Evolutionary conservation across 2,113 vertebrate genomes (phyloP).

Genomic region (Peromyscus leucopus): DNA sequence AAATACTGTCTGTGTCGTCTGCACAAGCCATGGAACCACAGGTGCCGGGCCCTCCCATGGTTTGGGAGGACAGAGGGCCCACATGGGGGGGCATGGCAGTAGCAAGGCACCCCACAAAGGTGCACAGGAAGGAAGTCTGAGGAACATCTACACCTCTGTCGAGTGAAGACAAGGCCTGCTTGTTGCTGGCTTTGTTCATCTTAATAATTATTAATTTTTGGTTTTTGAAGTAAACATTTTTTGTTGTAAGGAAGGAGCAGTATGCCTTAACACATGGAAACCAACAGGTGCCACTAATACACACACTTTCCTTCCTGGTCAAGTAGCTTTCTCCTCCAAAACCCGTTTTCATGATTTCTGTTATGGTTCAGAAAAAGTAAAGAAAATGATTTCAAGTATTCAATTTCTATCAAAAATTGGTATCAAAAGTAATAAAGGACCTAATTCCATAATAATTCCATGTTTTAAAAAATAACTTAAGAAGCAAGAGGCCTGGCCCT

Average conservation of each 20-base stretch:
- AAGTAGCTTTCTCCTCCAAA: conserved; percentile 29
- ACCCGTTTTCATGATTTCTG: conserved; percentile 57
- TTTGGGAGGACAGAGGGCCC: background rate
- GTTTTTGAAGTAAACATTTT: conserved; percentile 61
- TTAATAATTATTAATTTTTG: conserved; percentile 42
- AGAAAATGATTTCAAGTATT: conserved; percentile 82
- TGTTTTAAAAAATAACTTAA: conserved; percentile 87
- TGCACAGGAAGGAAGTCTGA: background rate
- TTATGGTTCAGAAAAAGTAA: conserved; percentile 70
- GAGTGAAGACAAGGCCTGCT: conserved; percentile 14
- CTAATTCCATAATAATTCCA: conserved; percentile 76
- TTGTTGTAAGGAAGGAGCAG: background rate
- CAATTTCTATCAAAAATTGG: conserved; percentile 79
- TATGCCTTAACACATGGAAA: background rate
- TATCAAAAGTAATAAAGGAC: conserved; percentile 84
- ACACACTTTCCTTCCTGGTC: background rate
- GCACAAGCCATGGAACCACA: background rate
- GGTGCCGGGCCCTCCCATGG: background rate
- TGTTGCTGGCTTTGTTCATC: conserved; percentile 30
- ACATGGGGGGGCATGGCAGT: background rate
- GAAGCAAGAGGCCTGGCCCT: conserved; percentile 77
- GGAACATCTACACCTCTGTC: conserved; percentile 7
- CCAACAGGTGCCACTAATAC: background rate
- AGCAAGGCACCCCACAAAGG: background rate
- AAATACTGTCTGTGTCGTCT: conserved; percentile 32